Evolutionary conservation across 2,888 invertebrate genomes (phyloP).

Genomic region (Lomographa bimaculata): DNA sequence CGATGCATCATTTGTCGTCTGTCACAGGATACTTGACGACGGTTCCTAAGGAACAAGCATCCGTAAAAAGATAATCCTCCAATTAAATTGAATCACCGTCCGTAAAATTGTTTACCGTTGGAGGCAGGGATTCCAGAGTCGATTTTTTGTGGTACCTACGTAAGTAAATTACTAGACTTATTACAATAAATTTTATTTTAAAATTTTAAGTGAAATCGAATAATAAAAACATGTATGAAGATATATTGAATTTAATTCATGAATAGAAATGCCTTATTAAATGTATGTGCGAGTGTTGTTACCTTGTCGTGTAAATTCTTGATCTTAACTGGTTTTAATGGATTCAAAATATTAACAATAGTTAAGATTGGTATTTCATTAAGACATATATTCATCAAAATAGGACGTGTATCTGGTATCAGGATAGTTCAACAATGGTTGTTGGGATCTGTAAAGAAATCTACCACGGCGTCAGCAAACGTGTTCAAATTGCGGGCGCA

Average conservation of each 20-base stretch:
- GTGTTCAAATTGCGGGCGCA: slow-evolving; percentile 45
- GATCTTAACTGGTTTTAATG: no score
- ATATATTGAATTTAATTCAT: slow-evolving; percentile 7
- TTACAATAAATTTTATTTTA: slow-evolving; percentile 10
- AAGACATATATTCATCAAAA: slow-evolving; percentile 60
- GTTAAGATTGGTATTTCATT: no score
- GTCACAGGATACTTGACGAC: slow-evolving; percentile 69
- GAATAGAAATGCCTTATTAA: no score
- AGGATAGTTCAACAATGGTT: slow-evolving; percentile 55
- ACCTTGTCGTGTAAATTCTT: no score
- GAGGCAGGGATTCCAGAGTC: slow-evolving; percentile 52
- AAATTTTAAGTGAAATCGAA: slow-evolving; percentile 24
- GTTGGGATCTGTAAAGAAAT: slow-evolving; percentile 46
- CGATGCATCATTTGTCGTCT: slow-evolving; percentile 73
- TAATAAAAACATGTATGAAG: slow-evolving; percentile 23
- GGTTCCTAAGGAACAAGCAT: slow-evolving; percentile 54
- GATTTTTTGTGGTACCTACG: slow-evolving; percentile 27
- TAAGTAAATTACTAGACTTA: slow-evolving; percentile 21
- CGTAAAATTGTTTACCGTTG: slow-evolving; percentile 79
- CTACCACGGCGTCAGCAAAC: slow-evolving; percentile 59
- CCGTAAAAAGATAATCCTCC: slow-evolving; percentile 74
- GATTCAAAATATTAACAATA: no score
- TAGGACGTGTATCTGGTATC: slow-evolving; percentile 49
- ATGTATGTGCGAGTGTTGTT: no score
- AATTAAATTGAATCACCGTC: slow-evolving; percentile 76